These are phyloP conservation scores for Thereva unica DNA, from an alignment of 2,888 invertebrate genomes.

Conservation along the genomic window DNA sequence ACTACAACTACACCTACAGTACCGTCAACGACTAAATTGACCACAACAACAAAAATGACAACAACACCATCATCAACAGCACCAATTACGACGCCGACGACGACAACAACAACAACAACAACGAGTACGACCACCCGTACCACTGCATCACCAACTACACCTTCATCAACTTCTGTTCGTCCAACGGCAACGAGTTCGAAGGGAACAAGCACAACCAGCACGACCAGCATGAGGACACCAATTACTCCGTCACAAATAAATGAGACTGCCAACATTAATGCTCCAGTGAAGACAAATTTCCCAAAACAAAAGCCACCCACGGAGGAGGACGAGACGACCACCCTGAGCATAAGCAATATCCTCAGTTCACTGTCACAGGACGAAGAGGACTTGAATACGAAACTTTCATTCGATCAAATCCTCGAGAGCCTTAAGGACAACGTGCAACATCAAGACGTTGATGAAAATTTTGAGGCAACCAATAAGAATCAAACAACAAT, in stretches of 20 bases:
- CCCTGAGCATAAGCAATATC: slow-evolving; percentile 16
- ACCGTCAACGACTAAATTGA: slow-evolving; percentile 45
- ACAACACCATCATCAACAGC: slow-evolving; percentile 45
- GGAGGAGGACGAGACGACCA: slow-evolving; percentile 19
- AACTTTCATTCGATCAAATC: slow-evolving; percentile 54
- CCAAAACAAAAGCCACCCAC: not conserved
- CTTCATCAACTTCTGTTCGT: slow-evolving; percentile 37
- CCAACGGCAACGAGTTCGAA: slow-evolving; percentile 44
- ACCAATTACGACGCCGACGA: slow-evolving; percentile 44
- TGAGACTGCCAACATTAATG: not conserved
- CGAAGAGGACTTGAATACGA: slow-evolving; percentile 48
- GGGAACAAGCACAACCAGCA: slow-evolving; percentile 34
- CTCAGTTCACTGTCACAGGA: slow-evolving; percentile 4
- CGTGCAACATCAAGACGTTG: slow-evolving; percentile 6
- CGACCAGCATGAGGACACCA: slow-evolving; percentile 28
- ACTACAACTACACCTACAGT: slow-evolving; percentile 25
- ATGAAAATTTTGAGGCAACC: not conserved
- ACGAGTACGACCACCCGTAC: slow-evolving; percentile 45
- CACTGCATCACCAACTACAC: slow-evolving; percentile 42
- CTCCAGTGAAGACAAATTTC: slow-evolving; percentile 17
- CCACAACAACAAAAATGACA: slow-evolving; percentile 45
- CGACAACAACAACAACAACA: slow-evolving; percentile 44
- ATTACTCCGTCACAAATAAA: slow-evolving; percentile 40
- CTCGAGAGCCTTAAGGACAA: slow-evolving; percentile 51
- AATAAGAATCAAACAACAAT: slow-evolving; percentile 21